Percentiles rank a stretch among this genome's conserved stretches.
phyloP scores from a whole-genome alignment of 2,797 vertebrate genomes.

The Coilia nasus region DNA sequence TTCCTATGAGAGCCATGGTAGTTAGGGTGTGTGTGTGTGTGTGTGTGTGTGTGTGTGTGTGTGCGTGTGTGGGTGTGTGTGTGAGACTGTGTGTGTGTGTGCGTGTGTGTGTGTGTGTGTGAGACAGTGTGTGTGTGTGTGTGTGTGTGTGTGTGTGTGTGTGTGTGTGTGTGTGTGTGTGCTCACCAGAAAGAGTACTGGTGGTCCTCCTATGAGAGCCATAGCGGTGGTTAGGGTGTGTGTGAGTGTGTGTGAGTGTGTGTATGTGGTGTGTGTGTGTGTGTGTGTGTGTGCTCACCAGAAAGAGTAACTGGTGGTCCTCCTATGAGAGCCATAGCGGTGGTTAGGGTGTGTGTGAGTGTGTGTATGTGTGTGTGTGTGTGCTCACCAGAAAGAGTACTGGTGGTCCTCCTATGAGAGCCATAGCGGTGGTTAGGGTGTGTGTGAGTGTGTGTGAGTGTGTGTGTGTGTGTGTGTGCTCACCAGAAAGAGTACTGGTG shows the following conservation, averaged over 20 bases:
- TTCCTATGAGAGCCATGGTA: background rate
- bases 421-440: background rate
- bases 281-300: background rate
- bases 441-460: slow-evolving; percentile 1
- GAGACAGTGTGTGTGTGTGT: slow-evolving; percentile 4
- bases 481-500: background rate
- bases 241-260: too few relatives aligned
- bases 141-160: background rate
- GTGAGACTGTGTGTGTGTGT: too few relatives aligned
- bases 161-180: too few relatives aligned
- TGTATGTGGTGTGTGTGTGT: too few relatives aligned
- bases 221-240: background rate
- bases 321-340: too few relatives aligned
- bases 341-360: background rate
- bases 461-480: slow-evolving; percentile 21
- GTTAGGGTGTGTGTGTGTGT: background rate
- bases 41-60: too few relatives aligned
- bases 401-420: too few relatives aligned
- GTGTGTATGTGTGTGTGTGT: slow-evolving; percentile 28
- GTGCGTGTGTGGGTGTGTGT: background rate
- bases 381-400: slow-evolving; percentile 83
- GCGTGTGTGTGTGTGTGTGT: too few relatives aligned
- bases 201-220: too few relatives aligned
- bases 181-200: background rate
- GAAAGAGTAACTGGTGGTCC: too few relatives aligned